Percentiles rank a stretch among this genome's conserved stretches.
These are phyloP conservation scores for Drosophila navojoa DNA, from an alignment of 1,140 invertebrate species.

Conservation along the genomic window DNA sequence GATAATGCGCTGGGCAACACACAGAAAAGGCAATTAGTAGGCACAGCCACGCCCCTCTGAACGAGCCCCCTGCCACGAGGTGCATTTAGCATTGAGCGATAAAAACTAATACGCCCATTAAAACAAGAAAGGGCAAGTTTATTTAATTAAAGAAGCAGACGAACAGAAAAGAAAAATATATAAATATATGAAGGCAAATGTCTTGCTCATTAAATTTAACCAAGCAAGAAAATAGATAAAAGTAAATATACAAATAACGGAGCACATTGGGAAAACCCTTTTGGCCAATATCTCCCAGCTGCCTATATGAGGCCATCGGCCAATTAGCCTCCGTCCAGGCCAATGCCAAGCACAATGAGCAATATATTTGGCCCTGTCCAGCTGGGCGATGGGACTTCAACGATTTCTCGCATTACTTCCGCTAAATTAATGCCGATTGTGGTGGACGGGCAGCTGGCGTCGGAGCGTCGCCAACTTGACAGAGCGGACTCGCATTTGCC, in stretches of 20 bases:
- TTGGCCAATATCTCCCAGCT: conserved; percentile 42
- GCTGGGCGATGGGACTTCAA: conserved; percentile 38
- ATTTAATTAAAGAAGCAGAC: conserved; percentile 65
- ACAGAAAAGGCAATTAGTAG: conserved; percentile 67
- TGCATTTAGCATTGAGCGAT: conserved; percentile 48
- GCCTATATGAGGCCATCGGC: conserved; percentile 43
- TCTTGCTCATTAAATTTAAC: conserved; percentile 66
- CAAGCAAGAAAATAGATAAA: conserved; percentile 74
- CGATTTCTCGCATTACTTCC: conserved; percentile 83
- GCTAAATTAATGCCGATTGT: conserved; percentile 83
- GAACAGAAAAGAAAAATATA: background rate
- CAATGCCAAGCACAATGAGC: conserved; percentile 10
- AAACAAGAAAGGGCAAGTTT: conserved; percentile 58
- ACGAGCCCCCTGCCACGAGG: too few relatives aligned
- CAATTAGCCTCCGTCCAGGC: conserved; percentile 55
- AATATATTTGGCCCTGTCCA: conserved; percentile 12
- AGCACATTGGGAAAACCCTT: conserved; percentile 45
- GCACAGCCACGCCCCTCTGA: conserved; percentile 17
- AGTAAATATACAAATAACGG: conserved; percentile 45
- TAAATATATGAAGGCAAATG: conserved; percentile 72
- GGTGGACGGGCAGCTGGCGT: conserved; percentile 61
- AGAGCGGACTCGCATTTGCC: conserved; percentile 25
- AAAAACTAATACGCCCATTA: conserved; percentile 71
- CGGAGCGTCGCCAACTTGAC: conserved; percentile 58
- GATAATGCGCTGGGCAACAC: conserved; percentile 63